A percentile compares a stretch with the other conserved stretches of the same genome.
phyloP scores from a whole-genome alignment of 1,140 invertebrate genomes.

The Aphidius gifuensis region DNA sequence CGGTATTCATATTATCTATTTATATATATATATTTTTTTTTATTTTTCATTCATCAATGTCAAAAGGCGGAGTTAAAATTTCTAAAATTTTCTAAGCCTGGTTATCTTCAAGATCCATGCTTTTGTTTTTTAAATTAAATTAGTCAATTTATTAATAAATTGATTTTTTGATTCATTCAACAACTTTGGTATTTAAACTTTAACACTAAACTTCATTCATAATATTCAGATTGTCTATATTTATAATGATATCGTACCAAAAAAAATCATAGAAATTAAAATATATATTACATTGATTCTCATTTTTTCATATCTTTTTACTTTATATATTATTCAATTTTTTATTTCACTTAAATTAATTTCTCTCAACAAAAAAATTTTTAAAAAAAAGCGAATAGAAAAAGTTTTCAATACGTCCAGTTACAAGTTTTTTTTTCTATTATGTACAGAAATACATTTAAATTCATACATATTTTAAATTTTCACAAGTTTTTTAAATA shows the following conservation, averaged over 20 bases:
- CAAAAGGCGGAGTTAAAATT: conserved; percentile 30
- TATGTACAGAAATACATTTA: too few species aligned
- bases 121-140: conserved; percentile 14
- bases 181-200: background rate
- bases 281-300: conserved; percentile 23
- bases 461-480: too few species aligned
- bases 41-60: conserved; percentile 29
- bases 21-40: conserved; percentile 22
- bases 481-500: too few species aligned
- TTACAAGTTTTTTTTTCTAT: too few species aligned
- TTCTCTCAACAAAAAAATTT: too few species aligned
- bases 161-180: background rate
- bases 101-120: conserved; percentile 33
- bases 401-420: too few species aligned
- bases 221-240: conserved; percentile 42
- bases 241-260: conserved; percentile 38
- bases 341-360: too few species aligned
- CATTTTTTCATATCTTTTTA: background rate
- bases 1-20: too few species aligned
- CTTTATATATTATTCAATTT: too few species aligned
- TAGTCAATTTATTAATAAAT: too few species aligned
- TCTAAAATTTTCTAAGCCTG: conserved; percentile 32
- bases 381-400: too few species aligned
- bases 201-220: conserved; percentile 22
- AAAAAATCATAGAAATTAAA: conserved; percentile 23